phyloP scores from a whole-genome alignment of 2,797 vertebrate species.

The Leontopithecus rosalia region DNA sequence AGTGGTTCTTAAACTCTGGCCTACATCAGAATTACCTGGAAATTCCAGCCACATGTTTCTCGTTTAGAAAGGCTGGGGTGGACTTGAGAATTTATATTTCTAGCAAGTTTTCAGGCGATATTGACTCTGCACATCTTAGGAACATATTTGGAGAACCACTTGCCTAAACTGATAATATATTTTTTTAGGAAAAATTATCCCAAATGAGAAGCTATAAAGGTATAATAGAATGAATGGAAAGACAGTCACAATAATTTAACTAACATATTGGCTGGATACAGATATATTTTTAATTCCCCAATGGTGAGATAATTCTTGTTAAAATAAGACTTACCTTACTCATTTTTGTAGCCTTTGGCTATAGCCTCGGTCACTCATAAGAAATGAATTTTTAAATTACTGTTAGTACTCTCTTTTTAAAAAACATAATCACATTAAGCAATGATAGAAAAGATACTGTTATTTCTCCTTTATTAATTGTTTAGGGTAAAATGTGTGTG shows the following conservation, averaged over 20 bases:
- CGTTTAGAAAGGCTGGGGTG: background rate
- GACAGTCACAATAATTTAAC: background rate
- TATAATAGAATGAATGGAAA: background rate
- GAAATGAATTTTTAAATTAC: constrained; percentile 7
- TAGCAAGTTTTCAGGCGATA: background rate
- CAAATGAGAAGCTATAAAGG: background rate
- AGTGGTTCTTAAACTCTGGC: background rate
- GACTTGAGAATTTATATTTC: background rate
- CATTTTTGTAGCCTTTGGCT: background rate
- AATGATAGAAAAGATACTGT: background rate
- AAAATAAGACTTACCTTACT: constrained; percentile 2
- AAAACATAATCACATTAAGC: background rate
- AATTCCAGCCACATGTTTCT: background rate
- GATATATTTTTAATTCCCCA: background rate
- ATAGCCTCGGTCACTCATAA: background rate
- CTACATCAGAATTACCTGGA: background rate
- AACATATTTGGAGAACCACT: background rate
- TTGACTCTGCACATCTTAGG: background rate
- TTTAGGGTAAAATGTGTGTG: background rate
- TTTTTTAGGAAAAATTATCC: background rate
- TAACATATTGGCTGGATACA: background rate
- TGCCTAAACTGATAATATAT: background rate
- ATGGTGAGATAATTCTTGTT: background rate
- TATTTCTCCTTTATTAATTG: background rate
- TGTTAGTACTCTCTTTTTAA: background rate